Evolutionary conservation across 2,888 invertebrate genomes (phyloP).

Genomic region (Caenorhabditis zanzibari): DNA sequence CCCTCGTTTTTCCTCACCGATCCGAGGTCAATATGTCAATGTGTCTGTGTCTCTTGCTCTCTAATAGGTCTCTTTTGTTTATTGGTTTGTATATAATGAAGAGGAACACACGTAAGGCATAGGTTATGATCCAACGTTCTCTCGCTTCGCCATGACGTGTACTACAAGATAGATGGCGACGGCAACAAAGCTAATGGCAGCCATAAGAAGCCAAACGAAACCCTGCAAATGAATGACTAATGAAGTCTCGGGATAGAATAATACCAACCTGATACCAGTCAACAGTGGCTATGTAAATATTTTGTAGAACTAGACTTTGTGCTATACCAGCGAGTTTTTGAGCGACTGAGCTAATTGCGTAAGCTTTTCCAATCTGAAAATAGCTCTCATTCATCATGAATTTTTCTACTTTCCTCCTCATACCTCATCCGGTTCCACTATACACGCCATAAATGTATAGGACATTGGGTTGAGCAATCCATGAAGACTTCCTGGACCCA

Average conservation of each 20-base stretch:
- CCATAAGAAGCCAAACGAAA: constrained; percentile 81
- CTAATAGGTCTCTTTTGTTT: constrained; percentile 12
- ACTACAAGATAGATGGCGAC: constrained; percentile 75
- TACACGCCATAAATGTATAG: constrained; percentile 80
- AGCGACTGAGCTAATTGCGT: constrained; percentile 78
- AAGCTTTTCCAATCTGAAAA: constrained; percentile 79
- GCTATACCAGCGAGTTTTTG: constrained; percentile 77
- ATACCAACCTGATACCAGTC: constrained; percentile 79
- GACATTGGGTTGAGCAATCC: constrained; percentile 80
- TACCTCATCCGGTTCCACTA: constrained; percentile 79
- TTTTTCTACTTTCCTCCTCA: neutral
- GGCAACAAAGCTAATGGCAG: constrained; percentile 71
- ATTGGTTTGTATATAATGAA: constrained; percentile 17
- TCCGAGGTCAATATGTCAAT: constrained; percentile 30
- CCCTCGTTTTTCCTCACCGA: neutral
- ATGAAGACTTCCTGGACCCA: constrained; percentile 78
- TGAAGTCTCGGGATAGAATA: neutral
- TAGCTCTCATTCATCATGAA: neutral
- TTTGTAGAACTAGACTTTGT: constrained; percentile 79
- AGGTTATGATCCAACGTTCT: constrained; percentile 71
- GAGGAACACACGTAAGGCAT: neutral
- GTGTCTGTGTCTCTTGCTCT: constrained; percentile 26
- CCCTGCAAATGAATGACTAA: constrained; percentile 70
- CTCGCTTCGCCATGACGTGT: constrained; percentile 75
- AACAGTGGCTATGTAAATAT: constrained; percentile 79